Conservation (phyloP, 2,113 vertebrate species). For the Cyanoramphus novaezelandiae region DNA sequence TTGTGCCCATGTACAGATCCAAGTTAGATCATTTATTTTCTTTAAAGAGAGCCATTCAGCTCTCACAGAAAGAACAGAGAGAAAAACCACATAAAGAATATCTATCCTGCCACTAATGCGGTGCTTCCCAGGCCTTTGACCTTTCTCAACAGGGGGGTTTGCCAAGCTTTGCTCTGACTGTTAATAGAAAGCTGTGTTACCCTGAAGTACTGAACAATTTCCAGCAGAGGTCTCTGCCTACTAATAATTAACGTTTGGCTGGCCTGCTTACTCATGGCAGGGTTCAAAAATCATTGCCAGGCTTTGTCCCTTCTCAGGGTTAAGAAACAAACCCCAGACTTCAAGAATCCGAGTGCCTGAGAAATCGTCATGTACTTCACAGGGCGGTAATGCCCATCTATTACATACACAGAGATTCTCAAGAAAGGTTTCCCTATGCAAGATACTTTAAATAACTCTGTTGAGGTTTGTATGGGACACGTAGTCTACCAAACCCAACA, state of each 20-base stretch:
- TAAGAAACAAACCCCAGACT: neutral
- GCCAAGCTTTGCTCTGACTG: neutral
- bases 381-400: neutral
- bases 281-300: neutral
- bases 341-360: neutral
- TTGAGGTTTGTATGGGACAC: neutral
- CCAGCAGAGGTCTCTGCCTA: slow-evolving; percentile 71
- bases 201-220: slow-evolving; percentile 23
- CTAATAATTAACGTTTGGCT: slow-evolving; percentile 28
- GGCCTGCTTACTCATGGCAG: neutral
- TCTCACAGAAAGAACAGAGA: neutral
- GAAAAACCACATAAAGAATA: neutral
- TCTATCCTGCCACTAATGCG: neutral
- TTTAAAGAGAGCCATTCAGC: neutral
- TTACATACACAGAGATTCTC: neutral
- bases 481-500: neutral
- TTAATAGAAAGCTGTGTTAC: neutral
- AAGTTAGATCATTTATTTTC: neutral
- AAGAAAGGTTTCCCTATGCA: neutral
- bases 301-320: neutral
- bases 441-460: neutral
- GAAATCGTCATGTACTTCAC: neutral
- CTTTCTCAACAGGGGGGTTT: neutral
- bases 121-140: neutral
- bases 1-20: neutral